A percentile compares a stretch with the other conserved stretches of the same genome.
Evolutionary conservation across 2,797 vertebrate species (phyloP).

Genomic region (Poecilia picta): DNA sequence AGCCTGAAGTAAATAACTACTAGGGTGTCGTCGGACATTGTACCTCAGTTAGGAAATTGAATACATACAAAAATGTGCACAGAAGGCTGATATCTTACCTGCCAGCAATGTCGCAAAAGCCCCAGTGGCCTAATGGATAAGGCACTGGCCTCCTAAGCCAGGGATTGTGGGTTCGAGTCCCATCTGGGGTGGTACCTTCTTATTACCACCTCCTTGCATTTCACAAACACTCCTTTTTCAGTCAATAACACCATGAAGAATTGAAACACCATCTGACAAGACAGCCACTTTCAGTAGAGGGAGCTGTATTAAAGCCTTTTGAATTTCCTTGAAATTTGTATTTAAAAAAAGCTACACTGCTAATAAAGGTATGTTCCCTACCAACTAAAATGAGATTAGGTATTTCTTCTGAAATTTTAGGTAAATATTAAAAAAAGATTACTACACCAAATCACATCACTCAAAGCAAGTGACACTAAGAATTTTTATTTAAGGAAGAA

Average conservation of each 20-base stretch:
- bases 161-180: slow-evolving; percentile 80
- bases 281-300: not conserved
- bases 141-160: slow-evolving; percentile 79
- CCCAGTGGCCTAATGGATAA: slow-evolving; percentile 76
- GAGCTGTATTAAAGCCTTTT: not conserved
- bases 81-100: not conserved
- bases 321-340: not conserved
- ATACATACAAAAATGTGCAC: rapidly evolving
- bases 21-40: not conserved
- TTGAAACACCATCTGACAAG: not conserved
- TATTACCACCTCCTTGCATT: not conserved
- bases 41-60: not conserved
- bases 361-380: not conserved
- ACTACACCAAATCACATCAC: not conserved
- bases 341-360: not conserved
- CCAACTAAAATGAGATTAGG: not conserved
- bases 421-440: not conserved
- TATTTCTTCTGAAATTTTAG: not conserved
- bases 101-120: not conserved
- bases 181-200: slow-evolving; percentile 58
- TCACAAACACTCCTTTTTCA: not conserved
- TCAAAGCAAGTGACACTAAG: slow-evolving; percentile 10
- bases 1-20: not conserved
- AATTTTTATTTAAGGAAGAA: slow-evolving; percentile 68
- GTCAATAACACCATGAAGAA: not conserved